Percentiles rank a stretch among this genome's conserved stretches.
Conservation (phyloP, 2,113 vertebrate species). For the Triplophysa siluroides region DNA sequence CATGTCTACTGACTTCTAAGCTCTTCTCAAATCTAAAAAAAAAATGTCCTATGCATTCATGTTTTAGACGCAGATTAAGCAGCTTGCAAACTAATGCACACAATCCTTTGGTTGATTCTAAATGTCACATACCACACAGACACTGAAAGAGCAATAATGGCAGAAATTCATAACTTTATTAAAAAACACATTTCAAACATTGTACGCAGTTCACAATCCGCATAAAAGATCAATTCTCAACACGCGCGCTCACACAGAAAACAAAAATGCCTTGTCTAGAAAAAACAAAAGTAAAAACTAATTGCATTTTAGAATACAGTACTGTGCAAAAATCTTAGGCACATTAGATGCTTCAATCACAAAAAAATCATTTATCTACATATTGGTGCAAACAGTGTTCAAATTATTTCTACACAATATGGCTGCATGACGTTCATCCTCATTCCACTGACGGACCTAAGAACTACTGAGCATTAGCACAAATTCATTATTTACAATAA, state of each 20-base stretch:
- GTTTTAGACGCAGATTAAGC: too few species aligned
- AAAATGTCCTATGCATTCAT: too few species aligned
- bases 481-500: slow-evolving; percentile 18
- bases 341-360: too few species aligned
- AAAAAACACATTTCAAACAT: slow-evolving; percentile 31
- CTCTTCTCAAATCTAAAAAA: too few species aligned
- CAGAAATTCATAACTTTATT: slow-evolving; percentile 21
- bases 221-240: slow-evolving; percentile 17
- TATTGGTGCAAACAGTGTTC: not conserved
- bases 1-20: too few species aligned
- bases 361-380: not conserved
- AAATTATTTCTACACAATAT: not conserved
- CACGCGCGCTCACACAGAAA: not conserved
- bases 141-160: not conserved
- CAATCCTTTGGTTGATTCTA: too few species aligned
- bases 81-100: too few species aligned
- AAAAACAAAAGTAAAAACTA: not conserved
- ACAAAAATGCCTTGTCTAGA: not conserved
- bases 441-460: slow-evolving; percentile 9
- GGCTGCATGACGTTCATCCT: not conserved
- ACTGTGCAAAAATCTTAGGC: too few species aligned
- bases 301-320: not conserved
- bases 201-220: slow-evolving; percentile 14
- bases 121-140: not conserved
- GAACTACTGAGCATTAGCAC: slow-evolving; percentile 15